phyloP scores from a whole-genome alignment of 2,888 invertebrate genomes.

The Troides aeacus region DNA sequence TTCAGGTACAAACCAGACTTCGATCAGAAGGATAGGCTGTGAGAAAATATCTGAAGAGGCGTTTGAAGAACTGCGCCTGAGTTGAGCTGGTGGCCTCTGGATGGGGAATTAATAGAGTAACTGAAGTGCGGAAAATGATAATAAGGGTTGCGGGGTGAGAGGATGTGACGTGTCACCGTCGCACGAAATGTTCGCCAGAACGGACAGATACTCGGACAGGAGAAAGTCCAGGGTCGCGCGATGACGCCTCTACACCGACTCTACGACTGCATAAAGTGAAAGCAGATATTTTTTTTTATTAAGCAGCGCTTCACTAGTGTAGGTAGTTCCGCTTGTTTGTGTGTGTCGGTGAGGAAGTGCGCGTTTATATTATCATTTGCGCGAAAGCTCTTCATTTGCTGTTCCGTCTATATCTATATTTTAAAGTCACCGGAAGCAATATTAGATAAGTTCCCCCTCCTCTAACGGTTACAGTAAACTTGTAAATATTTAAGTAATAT shows the following conservation, averaged over 20 bases:
- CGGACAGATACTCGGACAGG: conserved; percentile 68
- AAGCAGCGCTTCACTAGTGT: conserved; percentile 49
- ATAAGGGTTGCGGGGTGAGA: conserved; percentile 36
- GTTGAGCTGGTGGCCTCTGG: neutral
- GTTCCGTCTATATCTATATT: conserved; percentile 33
- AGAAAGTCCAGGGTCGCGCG: conserved; percentile 60
- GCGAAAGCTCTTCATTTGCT: conserved; percentile 35
- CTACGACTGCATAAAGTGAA: conserved; percentile 62
- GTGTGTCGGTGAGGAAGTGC: conserved; percentile 52
- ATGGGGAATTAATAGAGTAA: neutral
- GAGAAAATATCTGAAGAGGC: conserved; percentile 36
- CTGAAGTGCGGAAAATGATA: conserved; percentile 34
- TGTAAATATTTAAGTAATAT: conserved; percentile 17
- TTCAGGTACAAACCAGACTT: conserved; percentile 13
- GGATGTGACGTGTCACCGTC: conserved; percentile 39
- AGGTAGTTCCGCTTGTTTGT: conserved; percentile 64
- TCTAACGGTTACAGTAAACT: conserved; percentile 31
- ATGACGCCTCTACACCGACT: conserved; percentile 59
- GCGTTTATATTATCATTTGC: conserved; percentile 57
- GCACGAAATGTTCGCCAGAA: conserved; percentile 64
- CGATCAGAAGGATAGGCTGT: conserved; percentile 6
- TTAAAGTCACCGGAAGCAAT: conserved; percentile 52
- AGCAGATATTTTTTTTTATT: conserved; percentile 35
- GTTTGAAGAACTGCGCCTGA: neutral
- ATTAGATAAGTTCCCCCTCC: conserved; percentile 46